These are phyloP conservation scores for Chrysaora quinquecirrha DNA, from an alignment of 30 jellyfish, hydroid and myxozoan species.

Conservation along the genomic window DNA sequence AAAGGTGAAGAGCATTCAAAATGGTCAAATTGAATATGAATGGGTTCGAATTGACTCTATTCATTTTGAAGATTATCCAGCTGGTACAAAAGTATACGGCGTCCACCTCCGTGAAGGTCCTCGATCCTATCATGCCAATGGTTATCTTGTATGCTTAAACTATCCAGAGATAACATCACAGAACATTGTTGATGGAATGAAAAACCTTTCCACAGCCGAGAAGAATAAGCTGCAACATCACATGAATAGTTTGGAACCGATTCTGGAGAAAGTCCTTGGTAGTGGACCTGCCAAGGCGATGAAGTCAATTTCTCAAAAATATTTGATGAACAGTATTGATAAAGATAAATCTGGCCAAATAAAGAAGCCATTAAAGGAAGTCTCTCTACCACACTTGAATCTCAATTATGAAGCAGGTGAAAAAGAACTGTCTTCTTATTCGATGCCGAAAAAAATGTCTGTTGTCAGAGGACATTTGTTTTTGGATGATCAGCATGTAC, in stretches of 20 bases:
- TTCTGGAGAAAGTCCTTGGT: constrained; percentile 42
- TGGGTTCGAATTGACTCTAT: constrained; percentile 31
- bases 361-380: constrained; percentile 13
- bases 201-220: constrained; percentile 29
- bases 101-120: constrained; percentile 67
- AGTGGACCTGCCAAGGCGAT: constrained; percentile 52
- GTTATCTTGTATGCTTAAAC: constrained; percentile 40
- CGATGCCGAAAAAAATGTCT: constrained; percentile 53
- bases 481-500: constrained; percentile 35
- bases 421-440: constrained; percentile 15
- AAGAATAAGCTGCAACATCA: constrained; percentile 28
- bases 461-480: constrained; percentile 47
- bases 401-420: constrained; percentile 35
- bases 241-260: constrained; percentile 34
- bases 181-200: constrained; percentile 40
- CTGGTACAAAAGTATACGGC: constrained; percentile 55
- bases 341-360: not conserved
- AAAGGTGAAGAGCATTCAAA: not conserved
- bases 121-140: constrained; percentile 63
- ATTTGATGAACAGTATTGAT: not conserved
- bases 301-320: constrained; percentile 34
- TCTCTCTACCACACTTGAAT: constrained; percentile 15
- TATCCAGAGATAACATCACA: constrained; percentile 57
- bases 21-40: constrained; percentile 23
- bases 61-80: constrained; percentile 29